Percentiles rank a stretch among this genome's conserved stretches.
These are phyloP conservation scores for Acronicta leporina DNA, from an alignment of 2,888 invertebrate species.

Conservation along the genomic window DNA sequence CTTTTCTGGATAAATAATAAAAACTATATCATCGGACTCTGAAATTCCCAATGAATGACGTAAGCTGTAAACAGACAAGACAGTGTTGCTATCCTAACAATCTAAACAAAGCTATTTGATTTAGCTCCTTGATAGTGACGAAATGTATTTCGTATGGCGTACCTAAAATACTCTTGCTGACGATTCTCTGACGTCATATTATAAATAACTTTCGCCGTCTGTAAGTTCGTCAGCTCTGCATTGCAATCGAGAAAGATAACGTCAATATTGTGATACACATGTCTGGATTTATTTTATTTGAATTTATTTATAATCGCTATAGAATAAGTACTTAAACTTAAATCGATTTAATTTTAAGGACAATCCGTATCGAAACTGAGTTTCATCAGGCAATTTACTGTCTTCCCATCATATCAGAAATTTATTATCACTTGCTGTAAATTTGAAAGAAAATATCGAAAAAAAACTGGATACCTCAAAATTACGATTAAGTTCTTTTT, in stretches of 20 bases:
- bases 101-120: conserved; percentile 30
- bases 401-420: too few species aligned
- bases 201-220: conserved; percentile 61
- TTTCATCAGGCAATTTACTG: too few species aligned
- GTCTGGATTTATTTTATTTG: not conserved
- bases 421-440: too few species aligned
- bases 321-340: too few species aligned
- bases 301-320: too few species aligned
- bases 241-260: conserved; percentile 22
- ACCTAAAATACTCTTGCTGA: conserved; percentile 45
- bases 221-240: conserved; percentile 36
- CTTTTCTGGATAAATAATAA: too few species aligned
- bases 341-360: not conserved
- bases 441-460: too few species aligned
- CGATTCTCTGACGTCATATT: conserved; percentile 55
- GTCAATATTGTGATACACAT: not conserved
- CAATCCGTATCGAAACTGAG: not conserved
- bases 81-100: conserved; percentile 29
- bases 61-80: not conserved
- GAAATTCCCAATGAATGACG: too few species aligned
- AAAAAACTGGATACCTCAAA: too few species aligned
- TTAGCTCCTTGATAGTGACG: conserved; percentile 22
- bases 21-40: too few species aligned
- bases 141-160: conserved; percentile 29
- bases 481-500: too few species aligned